Evolutionary conservation across 2,113 vertebrate genomes (phyloP).

Genomic region (Hirundichthys speculiger): DNA sequence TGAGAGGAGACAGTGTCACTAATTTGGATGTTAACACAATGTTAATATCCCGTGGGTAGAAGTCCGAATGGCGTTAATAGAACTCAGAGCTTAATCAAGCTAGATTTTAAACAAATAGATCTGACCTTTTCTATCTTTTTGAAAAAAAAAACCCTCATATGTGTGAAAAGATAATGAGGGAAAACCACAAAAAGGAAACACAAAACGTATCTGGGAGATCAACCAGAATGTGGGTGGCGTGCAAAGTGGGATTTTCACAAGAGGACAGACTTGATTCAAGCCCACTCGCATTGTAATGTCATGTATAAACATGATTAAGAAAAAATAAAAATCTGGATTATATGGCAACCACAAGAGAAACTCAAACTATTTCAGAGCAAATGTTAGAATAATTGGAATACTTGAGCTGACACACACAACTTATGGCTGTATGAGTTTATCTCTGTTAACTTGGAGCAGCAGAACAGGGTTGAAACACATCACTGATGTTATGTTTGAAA

Average conservation of each 20-base stretch:
- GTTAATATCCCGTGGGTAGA: constrained; percentile 1
- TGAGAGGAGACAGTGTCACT: neutral
- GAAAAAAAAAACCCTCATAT: constrained; percentile 21
- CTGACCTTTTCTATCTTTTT: constrained; percentile 25
- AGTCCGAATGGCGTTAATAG: constrained; percentile 20
- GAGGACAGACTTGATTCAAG: neutral
- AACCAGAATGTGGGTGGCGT: neutral
- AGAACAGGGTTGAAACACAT: neutral
- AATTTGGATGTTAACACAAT: constrained; percentile 25
- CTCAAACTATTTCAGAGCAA: neutral
- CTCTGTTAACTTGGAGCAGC: neutral
- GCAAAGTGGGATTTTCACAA: constrained; percentile 6
- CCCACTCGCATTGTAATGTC: neutral
- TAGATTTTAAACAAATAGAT: constrained; percentile 11
- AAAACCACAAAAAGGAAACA: constrained; percentile 12
- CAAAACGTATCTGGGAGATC: neutral
- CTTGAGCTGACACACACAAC: neutral
- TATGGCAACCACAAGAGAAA: too few relatives aligned
- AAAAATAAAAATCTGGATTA: too few relatives aligned
- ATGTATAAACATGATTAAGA: neutral
- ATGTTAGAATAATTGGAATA: neutral
- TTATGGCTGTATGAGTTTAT: neutral
- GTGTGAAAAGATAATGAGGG: constrained; percentile 33
- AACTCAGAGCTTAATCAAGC: constrained; percentile 16
- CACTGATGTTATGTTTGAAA: neutral